phyloP scores from a whole-genome alignment of 2,888 invertebrate genomes.

The Choreutis nemorana region DNA sequence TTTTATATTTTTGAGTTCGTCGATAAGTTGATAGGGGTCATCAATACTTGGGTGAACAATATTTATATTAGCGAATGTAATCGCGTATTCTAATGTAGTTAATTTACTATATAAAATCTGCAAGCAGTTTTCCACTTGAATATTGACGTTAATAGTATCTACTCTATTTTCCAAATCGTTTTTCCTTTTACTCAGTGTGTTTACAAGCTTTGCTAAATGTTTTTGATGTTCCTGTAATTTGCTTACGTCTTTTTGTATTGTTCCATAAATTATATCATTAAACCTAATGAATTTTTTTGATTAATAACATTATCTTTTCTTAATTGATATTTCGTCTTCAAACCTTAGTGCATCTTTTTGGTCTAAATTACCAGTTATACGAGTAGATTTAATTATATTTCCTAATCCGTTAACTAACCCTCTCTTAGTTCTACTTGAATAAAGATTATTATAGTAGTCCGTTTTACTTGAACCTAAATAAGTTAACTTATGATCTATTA shows the following conservation, averaged over 20 bases:
- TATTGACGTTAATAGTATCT: conserved; percentile 1
- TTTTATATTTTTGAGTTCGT: too few species aligned
- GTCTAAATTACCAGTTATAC: conserved; percentile 7
- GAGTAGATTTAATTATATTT: conserved; percentile 3
- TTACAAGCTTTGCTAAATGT: conserved; percentile 3
- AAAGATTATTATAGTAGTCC: too few species aligned
- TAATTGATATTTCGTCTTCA: conserved; percentile 4
- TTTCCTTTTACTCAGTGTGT: too few species aligned
- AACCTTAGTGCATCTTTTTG: conserved; percentile 5
- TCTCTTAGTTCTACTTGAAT: conserved; percentile 1
- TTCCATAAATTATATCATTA: conserved; percentile 2
- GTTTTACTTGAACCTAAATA: too few species aligned
- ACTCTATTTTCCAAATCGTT: too few species aligned
- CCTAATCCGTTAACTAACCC: conserved; percentile 4
- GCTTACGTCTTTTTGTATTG: conserved; percentile 3
- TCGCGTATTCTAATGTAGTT: conserved; percentile 1
- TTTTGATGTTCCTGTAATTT: conserved; percentile 3
- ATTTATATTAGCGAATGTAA: conserved; percentile 1
- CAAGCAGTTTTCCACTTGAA: background rate
- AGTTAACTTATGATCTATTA: too few species aligned
- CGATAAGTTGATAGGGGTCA: too few species aligned
- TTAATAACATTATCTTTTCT: background rate
- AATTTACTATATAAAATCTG: conserved; percentile 2
- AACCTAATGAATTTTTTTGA: conserved; percentile 1
- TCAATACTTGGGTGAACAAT: conserved; percentile 1